Base-by-base conservation (phyloP, 2,113 vertebrate genomes). In the Menura novaehollandiae region DNA sequence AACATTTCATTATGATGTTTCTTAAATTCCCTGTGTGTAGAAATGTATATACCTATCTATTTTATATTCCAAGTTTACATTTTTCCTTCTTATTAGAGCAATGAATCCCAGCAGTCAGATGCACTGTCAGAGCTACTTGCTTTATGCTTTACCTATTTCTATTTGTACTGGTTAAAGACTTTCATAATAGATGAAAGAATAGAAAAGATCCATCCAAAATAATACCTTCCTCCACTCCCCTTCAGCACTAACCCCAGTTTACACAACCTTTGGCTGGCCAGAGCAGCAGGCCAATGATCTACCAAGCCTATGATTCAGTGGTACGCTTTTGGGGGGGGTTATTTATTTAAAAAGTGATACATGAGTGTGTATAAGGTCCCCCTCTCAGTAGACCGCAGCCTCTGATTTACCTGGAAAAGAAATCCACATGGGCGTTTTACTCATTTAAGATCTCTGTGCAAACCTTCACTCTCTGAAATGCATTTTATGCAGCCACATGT, bases 261-360 rank as follows among this genome's bases (percentile, higher is more conserved):
- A 13, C 9, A 37, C 0, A 0, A 7, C 6, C 19, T 51, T 74
- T 58, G 43, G 7, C 20, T 43, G 60, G 28, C 27, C 49, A 62
- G 72, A 86, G 33, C 16, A 77, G 33, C 46, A 72, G 15, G 23
- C n/a, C n/a, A n/a, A n/a, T n/a, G n/a, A n/a, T 72, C 62, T 55
- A 19, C 23, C 4, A 5, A 63, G 44, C 22, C 15, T 66, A 13
- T 23, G 26, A 60, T 30, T 51, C 64, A 77, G 15, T 2, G 5
- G 4, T 41, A 35, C 4, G 60, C 9, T 56, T 85, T 23, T n/a
- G n/a, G 20, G n/a, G 27, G 12, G 33, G 27, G 18, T 51, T 46
- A 35, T 49, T 73, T 74, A 21, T 33, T 67, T 32, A 1, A 33
- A 79, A 62, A 86, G 41, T 41, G 26, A 59, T 46, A 56, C 7